phyloP scores from a whole-genome alignment of 2,113 vertebrate genomes.

The Limnothrissa miodon region DNA sequence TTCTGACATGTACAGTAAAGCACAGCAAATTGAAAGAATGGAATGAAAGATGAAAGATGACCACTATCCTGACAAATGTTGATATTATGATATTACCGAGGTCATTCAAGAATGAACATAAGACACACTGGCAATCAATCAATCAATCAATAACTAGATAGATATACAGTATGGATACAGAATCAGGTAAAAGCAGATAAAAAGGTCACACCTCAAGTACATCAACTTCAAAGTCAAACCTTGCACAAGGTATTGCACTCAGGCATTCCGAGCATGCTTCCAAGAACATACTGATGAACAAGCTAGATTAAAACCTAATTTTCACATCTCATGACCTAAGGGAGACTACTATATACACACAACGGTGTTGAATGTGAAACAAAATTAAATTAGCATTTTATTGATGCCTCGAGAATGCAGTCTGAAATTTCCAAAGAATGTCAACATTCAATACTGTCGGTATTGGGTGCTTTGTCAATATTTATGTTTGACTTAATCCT shows the following conservation, averaged over 20 bases:
- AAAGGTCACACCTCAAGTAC: neutral
- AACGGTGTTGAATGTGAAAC: neutral
- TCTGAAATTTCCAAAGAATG: neutral
- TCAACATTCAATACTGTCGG: neutral
- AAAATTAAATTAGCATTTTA: neutral
- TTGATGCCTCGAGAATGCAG: neutral
- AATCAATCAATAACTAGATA: too few relatives aligned
- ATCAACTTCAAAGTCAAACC: neutral
- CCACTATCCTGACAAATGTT: neutral
- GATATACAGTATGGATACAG: neutral
- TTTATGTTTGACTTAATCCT: neutral
- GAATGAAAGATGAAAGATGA: neutral
- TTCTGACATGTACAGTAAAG: neutral
- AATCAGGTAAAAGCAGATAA: neutral
- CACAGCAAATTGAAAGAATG: neutral
- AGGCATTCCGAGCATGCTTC: neutral
- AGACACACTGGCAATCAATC: too few relatives aligned
- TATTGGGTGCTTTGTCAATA: neutral
- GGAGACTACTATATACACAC: neutral
- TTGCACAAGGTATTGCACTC: neutral
- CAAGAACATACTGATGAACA: neutral
- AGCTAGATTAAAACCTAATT: neutral
- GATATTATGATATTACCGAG: neutral
- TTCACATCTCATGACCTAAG: neutral
- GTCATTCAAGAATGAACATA: too few relatives aligned